phyloP scores from a whole-genome alignment of 2,888 invertebrate species.

The Leuctra nigra region DNA sequence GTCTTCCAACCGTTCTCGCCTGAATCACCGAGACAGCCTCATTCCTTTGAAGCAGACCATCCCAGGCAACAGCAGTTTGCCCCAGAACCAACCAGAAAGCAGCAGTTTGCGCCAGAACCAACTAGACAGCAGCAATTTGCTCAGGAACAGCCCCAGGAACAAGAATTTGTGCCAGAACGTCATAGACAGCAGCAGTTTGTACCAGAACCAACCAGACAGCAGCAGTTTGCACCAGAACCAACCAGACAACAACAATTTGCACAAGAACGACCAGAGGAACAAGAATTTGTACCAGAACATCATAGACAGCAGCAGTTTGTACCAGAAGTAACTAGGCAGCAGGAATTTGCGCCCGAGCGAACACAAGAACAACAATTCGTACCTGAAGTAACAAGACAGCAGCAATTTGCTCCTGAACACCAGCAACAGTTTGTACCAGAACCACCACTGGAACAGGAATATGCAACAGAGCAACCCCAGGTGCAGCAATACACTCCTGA shows the following conservation, averaged over 20 bases:
- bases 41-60: too few relatives aligned
- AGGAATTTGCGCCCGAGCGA: neutral
- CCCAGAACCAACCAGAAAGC: too few relatives aligned
- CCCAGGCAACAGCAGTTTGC: neutral
- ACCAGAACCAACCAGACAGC: neutral
- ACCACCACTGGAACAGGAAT: neutral
- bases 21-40: neutral
- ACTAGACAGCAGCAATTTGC: too few relatives aligned
- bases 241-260: neutral
- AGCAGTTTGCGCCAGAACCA: too few relatives aligned
- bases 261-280: neutral
- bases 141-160: neutral
- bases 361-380: neutral
- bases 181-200: neutral
- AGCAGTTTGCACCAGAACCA: neutral
- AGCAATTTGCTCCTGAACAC: too few relatives aligned
- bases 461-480: too few relatives aligned
- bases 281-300: too few relatives aligned
- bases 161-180: neutral
- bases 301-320: too few relatives aligned
- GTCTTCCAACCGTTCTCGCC: neutral
- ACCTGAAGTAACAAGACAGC: too few relatives aligned
- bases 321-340: too few relatives aligned
- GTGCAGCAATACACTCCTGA: too few relatives aligned
- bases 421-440: too few relatives aligned